A percentile compares a stretch with the other conserved stretches of the same genome.
phyloP scores from a whole-genome alignment of 2,888 invertebrate genomes.

The Endotricha flammealis region DNA sequence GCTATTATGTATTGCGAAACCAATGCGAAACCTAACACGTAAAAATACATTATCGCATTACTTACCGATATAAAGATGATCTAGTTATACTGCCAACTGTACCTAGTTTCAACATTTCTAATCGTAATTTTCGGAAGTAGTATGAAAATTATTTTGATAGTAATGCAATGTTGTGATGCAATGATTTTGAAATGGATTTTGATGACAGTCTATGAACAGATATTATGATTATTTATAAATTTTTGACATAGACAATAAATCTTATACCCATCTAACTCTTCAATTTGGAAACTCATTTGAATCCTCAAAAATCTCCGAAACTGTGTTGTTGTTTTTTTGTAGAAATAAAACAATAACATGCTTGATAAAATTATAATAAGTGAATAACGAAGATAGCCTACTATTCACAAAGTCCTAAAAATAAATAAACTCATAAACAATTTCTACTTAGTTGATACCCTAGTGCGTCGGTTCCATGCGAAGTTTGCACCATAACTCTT shows the following conservation, averaged over 20 bases:
- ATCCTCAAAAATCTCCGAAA: constrained; percentile 11
- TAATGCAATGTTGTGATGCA: too few species aligned
- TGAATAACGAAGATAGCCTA: constrained; percentile 17
- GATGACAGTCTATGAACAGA: too few species aligned
- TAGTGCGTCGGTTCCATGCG: constrained; percentile 96
- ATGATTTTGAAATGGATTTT: too few species aligned
- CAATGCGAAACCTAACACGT: too few species aligned
- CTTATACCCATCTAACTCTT: too few species aligned
- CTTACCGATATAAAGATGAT: constrained; percentile 45
- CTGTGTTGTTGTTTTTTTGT: constrained; percentile 16
- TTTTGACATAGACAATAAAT: too few species aligned
- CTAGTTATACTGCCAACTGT: constrained; percentile 39
- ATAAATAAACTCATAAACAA: constrained; percentile 27
- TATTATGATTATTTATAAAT: too few species aligned
- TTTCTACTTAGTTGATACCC: constrained; percentile 94
- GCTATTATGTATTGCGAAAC: too few species aligned
- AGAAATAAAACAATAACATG: constrained; percentile 14
- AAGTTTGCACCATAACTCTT: constrained; percentile 97
- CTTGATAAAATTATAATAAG: constrained; percentile 16
- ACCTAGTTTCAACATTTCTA: constrained; percentile 57
- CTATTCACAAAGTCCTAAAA: constrained; percentile 18
- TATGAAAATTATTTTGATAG: too few species aligned
- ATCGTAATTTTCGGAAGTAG: too few species aligned
- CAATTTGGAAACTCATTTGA: too few species aligned
- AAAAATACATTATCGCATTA: too few species aligned